phyloP scores from a whole-genome alignment of 2,113 vertebrate genomes.

The Eulacestoma nigropectus region DNA sequence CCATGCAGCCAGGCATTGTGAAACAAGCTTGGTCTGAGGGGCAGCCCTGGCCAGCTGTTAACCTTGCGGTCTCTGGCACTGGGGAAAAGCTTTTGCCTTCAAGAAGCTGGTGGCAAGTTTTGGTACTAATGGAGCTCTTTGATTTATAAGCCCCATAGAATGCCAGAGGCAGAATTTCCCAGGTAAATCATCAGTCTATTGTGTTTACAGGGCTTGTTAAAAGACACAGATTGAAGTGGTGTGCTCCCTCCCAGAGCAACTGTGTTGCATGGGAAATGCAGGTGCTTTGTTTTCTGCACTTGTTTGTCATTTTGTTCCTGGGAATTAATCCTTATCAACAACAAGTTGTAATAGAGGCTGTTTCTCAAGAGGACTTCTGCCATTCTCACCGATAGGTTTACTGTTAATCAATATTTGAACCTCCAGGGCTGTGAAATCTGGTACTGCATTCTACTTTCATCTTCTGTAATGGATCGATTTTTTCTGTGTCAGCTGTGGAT shows the following conservation, averaged over 20 bases:
- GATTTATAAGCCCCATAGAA: background rate
- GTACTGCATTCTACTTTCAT: background rate
- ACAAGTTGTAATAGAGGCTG: background rate
- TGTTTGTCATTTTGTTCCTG: background rate
- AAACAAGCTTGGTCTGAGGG: background rate
- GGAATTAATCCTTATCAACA: constrained; percentile 8
- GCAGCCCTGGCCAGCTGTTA: background rate
- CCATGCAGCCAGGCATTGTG: background rate
- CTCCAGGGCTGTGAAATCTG: background rate
- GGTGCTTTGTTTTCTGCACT: background rate
- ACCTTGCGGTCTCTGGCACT: rapidly evolving
- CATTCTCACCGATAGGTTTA: background rate
- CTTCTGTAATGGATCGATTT: constrained; percentile 1
- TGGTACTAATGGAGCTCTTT: background rate
- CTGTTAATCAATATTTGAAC: constrained; percentile 37
- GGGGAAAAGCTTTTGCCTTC: background rate
- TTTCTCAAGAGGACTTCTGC: constrained; percentile 13
- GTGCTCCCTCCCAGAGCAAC: background rate
- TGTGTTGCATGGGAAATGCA: background rate
- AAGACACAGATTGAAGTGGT: background rate
- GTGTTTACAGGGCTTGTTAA: background rate
- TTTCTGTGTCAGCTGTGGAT: background rate
- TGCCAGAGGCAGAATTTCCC: background rate
- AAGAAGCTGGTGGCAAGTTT: background rate
- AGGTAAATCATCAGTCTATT: background rate